phyloP scores from a whole-genome alignment of 2,888 invertebrate genomes.

The Agonopterix subpropinquella region DNA sequence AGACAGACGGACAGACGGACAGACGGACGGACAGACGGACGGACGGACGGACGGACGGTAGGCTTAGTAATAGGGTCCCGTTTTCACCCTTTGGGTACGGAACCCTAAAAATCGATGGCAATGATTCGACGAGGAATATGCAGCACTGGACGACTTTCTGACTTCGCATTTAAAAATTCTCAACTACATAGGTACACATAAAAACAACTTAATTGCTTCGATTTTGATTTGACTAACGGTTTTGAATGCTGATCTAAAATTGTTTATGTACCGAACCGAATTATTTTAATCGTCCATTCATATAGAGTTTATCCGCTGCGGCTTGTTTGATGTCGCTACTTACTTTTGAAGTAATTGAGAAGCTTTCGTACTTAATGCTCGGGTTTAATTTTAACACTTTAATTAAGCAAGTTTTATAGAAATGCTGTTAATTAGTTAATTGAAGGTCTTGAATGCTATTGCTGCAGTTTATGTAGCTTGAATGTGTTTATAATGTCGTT shows the following conservation, averaged over 20 bases:
- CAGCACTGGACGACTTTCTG: too few relatives aligned
- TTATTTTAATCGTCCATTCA: slow-evolving; percentile 2
- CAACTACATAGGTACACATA: not conserved
- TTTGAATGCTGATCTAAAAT: not conserved
- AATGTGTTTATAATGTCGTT: too few relatives aligned
- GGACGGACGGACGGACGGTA: too few relatives aligned
- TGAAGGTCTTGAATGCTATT: too few relatives aligned
- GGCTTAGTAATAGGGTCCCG: too few relatives aligned
- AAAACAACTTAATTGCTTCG: not conserved
- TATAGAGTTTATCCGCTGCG: slow-evolving; percentile 1
- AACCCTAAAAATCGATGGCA: too few relatives aligned
- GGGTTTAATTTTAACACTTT: slow-evolving; percentile 1
- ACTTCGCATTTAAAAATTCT: not conserved
- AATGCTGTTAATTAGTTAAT: too few relatives aligned
- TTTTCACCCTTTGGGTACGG: too few relatives aligned
- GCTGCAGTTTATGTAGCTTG: too few relatives aligned
- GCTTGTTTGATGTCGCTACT: slow-evolving; percentile 5
- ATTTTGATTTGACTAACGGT: slow-evolving; percentile 3
- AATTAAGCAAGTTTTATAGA: not conserved
- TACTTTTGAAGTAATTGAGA: slow-evolving; percentile 2
- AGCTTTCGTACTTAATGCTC: slow-evolving; percentile 1
- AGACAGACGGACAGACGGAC: too few relatives aligned
- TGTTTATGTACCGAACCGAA: slow-evolving; percentile 4
- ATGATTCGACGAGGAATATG: too few relatives aligned
- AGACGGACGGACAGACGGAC: too few relatives aligned